Base-by-base conservation (phyloP, 2,113 vertebrate genomes). In the Nothocercus nigrocapillus region DNA sequence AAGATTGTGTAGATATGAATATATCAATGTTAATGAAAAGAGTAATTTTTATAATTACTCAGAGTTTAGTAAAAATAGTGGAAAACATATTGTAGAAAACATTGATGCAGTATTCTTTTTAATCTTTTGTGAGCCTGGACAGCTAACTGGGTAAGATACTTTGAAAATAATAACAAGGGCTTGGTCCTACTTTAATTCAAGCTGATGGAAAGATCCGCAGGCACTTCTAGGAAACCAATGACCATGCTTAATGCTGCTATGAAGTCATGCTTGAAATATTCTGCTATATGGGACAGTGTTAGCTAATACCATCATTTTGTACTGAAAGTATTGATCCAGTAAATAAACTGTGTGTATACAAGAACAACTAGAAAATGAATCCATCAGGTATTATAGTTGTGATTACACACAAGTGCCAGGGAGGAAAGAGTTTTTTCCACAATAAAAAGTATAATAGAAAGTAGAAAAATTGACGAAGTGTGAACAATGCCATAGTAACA, bases 401-500 rank as follows among this genome's bases (percentile, higher is more conserved):
- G 38, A 16, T 6, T 89, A 34, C 28, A 34, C 28, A 42, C 9
- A 80, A 73, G 36, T 74, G 1, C 42, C 70, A 82, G 2, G 10
- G 4, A 85, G 24, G 16, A 76, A 93, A 87, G 62, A 70, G 15
- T 62, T 13, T 30, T 76, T 76, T n/a, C 28, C 13, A 30, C 85
- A 72, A 75, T 66, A 59, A 42, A 40, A 89, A 63, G 4, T 80
- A 20, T 77, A 44, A 66, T 49, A 54, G 34, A 82, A 90, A 87
- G 87, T 16, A 77, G 19, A 93, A 67, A 53, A 91, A 9, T 61
- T 91, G 58, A 32, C 79, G 28, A 89, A 95, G 49, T 44, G 11
- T 88, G 58, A 83, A 89, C 89, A 93, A 88, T 69, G 27, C n/a
- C 62, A 89, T 32, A 78, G 7, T 32, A 95, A 82, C 62, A 79